phyloP scores from a whole-genome alignment of 2,113 vertebrate species.

The Phaetusa simplex region DNA sequence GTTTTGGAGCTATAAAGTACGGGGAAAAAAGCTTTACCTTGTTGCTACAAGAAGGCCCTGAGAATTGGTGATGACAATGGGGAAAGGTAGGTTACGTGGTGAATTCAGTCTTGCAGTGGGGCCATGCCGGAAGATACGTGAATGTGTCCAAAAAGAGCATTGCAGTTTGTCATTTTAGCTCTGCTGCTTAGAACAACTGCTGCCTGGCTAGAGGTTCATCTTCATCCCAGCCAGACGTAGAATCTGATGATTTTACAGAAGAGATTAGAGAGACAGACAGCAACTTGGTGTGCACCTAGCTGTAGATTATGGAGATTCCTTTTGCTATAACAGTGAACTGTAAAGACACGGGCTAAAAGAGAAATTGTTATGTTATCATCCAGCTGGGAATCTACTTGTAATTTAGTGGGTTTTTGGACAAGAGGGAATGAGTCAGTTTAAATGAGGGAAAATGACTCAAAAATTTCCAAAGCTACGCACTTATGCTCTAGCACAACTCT shows the following conservation, averaged over 20 bases:
- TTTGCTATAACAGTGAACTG: neutral
- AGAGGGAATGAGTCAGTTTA: neutral
- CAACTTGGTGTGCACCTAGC: neutral
- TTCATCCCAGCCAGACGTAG: neutral
- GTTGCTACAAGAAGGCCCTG: neutral
- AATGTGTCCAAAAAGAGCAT: neutral
- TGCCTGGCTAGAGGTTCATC: neutral
- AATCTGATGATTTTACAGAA: neutral
- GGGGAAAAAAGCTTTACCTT: neutral
- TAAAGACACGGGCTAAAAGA: neutral
- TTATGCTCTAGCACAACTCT: neutral
- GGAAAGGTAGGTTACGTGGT: neutral
- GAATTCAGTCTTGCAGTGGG: neutral
- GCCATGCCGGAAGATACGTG: fast-evolving
- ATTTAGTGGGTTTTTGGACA: neutral
- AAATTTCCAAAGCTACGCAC: neutral
- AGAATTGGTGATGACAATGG: neutral
- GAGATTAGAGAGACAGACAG: neutral
- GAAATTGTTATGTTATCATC: neutral
- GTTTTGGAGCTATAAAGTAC: neutral
- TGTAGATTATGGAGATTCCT: neutral
- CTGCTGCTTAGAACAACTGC: neutral
- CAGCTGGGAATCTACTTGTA: neutral
- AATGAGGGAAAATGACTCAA: neutral
- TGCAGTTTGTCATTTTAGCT: neutral